Conservation (phyloP, 2,113 vertebrate genomes). For the Cnemophilus loriae region DNA sequence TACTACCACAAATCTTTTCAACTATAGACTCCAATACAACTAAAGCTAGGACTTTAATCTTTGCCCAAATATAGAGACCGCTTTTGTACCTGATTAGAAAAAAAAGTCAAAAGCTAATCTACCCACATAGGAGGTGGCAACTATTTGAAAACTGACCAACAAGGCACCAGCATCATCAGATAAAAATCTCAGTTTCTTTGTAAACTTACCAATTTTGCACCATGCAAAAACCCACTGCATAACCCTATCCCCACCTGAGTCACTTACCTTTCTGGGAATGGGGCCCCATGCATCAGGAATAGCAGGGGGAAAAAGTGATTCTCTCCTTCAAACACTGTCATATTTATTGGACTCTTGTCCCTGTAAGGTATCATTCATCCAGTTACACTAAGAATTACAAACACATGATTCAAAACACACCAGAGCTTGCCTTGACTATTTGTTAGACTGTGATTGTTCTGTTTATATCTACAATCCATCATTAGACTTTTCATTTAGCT, state of each 20-base stretch:
- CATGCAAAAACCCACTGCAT: not conserved
- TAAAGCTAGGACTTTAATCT: not conserved
- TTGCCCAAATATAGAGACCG: not conserved
- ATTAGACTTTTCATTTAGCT: not conserved
- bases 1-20: not conserved
- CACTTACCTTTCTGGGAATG: not conserved
- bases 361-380: not conserved
- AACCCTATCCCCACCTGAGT: not conserved
- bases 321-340: not conserved
- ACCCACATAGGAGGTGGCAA: rapidly evolving
- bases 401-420: not conserved
- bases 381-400: not conserved
- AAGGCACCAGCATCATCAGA: not conserved
- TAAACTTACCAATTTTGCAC: not conserved
- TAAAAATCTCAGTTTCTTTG: not conserved
- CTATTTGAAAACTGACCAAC: not conserved
- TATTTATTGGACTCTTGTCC: not conserved
- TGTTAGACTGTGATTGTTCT: not conserved
- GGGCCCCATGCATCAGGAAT: not conserved
- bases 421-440: not conserved
- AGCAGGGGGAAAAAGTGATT: rapidly evolving
- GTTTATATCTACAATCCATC: not conserved
- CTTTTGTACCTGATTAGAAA: not conserved
- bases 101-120: not conserved
- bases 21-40: not conserved